Base-by-base conservation (phyloP, 2,888 invertebrate genomes). In the Brachyptera putata region DNA sequence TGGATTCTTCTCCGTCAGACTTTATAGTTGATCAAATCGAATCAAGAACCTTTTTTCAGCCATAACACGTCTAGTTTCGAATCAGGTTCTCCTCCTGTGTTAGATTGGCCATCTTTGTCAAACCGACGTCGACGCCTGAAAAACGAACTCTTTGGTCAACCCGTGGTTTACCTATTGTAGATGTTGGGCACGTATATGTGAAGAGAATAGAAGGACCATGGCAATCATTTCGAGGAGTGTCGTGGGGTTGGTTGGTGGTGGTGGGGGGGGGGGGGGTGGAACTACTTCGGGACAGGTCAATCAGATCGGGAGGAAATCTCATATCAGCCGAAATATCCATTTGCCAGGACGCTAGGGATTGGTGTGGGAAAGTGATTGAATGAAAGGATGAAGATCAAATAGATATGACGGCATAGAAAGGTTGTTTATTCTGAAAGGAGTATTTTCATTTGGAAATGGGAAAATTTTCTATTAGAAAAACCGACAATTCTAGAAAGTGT, bases 281-380 rank as follows among this genome's bases (percentile, higher is more conserved):
- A 16, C 18, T 3, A 21, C 46, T 24, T 46, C 46, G 46, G 22
- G 46, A 46, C 18, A 46, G 46, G 46, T 46, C 46, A 46, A 46
- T 46, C 46, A 46, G 24, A 46, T 46, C 22, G 22, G 24, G n/a
- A 24, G 46, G 24, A 46, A 46, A 46, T 46, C 46, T 46, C 46
- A 46, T 46, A 46, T 46, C 46, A 11, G 22, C 7, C n/a, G n/a
- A 24, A 46, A 46, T 46, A 46, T 46, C 46, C 24, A 46, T 46
- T 46, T 46, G 7, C 24, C 43, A 24, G 3, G 24, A 21, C 24
- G 24, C 46, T 14, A 13, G 46, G 46, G 46, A 46, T 30, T 5
- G 11, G 11, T 7, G 30, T 7, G 30, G 11, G 30, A 30, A 7
- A 5, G 30, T 7, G 30, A 30, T 30, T 30, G 30, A 30, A 30